Percentiles rank a stretch among this genome's conserved stretches.
Evolutionary conservation across 2,797 vertebrate genomes (phyloP).

Genomic region (Labeo calbasu): DNA sequence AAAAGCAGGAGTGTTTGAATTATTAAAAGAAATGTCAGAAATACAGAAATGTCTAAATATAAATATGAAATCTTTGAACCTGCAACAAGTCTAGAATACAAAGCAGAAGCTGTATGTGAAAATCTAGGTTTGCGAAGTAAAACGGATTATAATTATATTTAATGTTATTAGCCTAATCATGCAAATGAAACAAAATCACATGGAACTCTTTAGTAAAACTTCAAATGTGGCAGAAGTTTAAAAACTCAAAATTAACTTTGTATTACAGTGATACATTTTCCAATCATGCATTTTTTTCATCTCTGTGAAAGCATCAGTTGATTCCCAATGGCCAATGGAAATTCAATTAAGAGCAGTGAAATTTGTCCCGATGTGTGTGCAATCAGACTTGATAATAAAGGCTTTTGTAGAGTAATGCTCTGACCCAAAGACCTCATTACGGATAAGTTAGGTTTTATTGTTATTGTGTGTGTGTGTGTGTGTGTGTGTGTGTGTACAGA

Average conservation of each 20-base stretch:
- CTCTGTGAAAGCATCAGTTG: slow-evolving; percentile 15
- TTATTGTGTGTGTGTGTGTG: neutral
- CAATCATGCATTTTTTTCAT: neutral
- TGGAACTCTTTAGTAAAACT: neutral
- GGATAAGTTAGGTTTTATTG: slow-evolving; percentile 68
- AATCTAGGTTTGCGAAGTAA: slow-evolving; percentile 1
- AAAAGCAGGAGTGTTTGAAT: neutral
- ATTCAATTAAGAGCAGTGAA: slow-evolving; percentile 75
- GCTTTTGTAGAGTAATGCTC: slow-evolving; percentile 66
- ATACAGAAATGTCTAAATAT: neutral
- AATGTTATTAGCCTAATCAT: neutral
- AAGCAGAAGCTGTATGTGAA: neutral
- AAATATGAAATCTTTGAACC: neutral
- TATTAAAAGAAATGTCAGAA: too few relatives aligned
- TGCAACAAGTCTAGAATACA: neutral
- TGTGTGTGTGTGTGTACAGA: neutral
- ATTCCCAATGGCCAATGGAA: slow-evolving; percentile 62
- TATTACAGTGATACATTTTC: neutral
- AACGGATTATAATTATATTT: neutral
- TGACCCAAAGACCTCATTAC: slow-evolving; percentile 62
- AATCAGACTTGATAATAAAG: slow-evolving; percentile 75
- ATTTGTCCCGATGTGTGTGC: slow-evolving; percentile 75
- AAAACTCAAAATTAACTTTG: neutral
- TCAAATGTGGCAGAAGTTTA: neutral
- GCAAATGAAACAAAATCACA: neutral